Conservation (phyloP, 2,888 invertebrate genomes). For the Nephrotoma guestfalica region DNA sequence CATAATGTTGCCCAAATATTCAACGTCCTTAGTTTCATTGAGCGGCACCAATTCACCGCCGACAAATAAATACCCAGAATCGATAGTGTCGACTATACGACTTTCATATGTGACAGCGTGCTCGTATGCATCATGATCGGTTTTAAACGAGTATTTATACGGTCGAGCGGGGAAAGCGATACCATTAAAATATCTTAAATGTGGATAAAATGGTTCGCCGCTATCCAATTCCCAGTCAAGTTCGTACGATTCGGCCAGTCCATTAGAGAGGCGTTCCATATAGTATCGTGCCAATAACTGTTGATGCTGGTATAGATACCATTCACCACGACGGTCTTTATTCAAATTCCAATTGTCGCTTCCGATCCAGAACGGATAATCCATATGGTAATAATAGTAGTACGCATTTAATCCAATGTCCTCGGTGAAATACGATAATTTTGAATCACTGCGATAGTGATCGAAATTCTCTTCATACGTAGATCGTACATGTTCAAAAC, state of each 20-base stretch:
- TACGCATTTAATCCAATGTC: constrained; percentile 61
- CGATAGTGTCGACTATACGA: constrained; percentile 36
- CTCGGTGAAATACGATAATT: constrained; percentile 56
- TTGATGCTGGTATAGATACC: constrained; percentile 49
- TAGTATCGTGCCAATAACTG: constrained; percentile 54
- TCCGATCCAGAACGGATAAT: constrained; percentile 55
- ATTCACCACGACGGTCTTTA: constrained; percentile 46
- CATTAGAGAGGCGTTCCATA: constrained; percentile 50
- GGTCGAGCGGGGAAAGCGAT: constrained; percentile 42
- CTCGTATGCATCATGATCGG: constrained; percentile 17
- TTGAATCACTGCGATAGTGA: constrained; percentile 42
- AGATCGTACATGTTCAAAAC: constrained; percentile 44
- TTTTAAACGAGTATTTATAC: constrained; percentile 26
- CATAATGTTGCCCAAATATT: constrained; percentile 48
- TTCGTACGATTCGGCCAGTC: constrained; percentile 41
- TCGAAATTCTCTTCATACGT: constrained; percentile 51
- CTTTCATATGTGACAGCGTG: constrained; percentile 26
- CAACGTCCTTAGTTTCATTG: constrained; percentile 33
- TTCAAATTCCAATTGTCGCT: constrained; percentile 29
- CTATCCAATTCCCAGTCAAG: constrained; percentile 37
- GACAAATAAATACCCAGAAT: constrained; percentile 29
- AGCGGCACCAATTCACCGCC: neutral
- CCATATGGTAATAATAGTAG: constrained; percentile 51
- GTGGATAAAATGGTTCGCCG: constrained; percentile 41
- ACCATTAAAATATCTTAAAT: constrained; percentile 45